Conservation (phyloP, 2,797 vertebrate genomes). For the Thripadectes ignobilis region DNA sequence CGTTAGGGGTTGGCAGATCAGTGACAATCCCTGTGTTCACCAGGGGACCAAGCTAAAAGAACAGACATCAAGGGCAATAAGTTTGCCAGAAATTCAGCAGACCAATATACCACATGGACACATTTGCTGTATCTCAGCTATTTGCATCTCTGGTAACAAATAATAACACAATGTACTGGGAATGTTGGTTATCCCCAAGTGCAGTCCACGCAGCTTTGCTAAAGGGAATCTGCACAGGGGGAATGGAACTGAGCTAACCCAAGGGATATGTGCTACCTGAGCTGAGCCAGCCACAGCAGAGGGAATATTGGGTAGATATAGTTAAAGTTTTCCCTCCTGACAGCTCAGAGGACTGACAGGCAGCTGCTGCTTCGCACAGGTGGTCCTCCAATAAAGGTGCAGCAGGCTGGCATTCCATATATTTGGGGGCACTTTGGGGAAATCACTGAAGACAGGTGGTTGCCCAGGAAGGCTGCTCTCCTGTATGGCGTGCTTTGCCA, state of each 20-base stretch:
- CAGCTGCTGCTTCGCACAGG: slow-evolving; percentile 42
- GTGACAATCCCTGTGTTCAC: not conserved
- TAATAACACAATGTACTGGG: not conserved
- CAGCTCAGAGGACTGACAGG: slow-evolving; percentile 4
- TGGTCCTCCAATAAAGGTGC: slow-evolving; percentile 33
- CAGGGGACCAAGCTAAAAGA: not conserved
- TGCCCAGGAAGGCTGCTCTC: slow-evolving; percentile 32
- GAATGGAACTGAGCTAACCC: not conserved
- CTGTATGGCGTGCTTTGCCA: not conserved
- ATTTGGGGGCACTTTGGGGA: slow-evolving; percentile 13
- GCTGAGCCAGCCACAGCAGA: not conserved
- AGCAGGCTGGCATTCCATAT: not conserved
- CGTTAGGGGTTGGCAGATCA: not conserved
- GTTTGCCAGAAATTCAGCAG: not conserved
- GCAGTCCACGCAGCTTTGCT: not conserved
- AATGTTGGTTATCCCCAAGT: not conserved
- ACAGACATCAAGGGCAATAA: not conserved
- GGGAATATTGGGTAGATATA: not conserved
- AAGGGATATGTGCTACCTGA: not conserved
- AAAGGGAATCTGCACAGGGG: not conserved
- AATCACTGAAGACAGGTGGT: slow-evolving; percentile 29
- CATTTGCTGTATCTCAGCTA: not conserved
- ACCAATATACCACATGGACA: not conserved
- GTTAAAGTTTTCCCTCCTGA: not conserved
- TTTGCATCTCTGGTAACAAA: not conserved